Percentiles rank a stretch among this genome's conserved stretches.
Evolutionary conservation across 1,140 invertebrate genomes (phyloP).

Genomic region (roundworm (Caenorhabditis elegans)): DNA sequence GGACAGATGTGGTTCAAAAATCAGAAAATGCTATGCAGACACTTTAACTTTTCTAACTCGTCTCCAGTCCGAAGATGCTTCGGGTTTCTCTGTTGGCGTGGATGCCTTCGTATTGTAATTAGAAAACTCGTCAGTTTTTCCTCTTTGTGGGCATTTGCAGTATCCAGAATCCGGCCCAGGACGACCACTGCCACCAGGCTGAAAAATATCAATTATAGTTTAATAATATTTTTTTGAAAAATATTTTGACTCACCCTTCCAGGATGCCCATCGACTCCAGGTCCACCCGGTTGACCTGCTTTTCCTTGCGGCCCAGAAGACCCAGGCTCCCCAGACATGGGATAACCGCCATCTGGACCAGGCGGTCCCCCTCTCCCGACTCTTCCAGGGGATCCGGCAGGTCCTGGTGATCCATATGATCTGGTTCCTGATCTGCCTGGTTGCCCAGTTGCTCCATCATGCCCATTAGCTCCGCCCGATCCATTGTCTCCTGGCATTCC

Average conservation of each 20-base stretch:
- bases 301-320: constrained; percentile 11
- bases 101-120: background rate
- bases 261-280: background rate
- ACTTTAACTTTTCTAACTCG: background rate
- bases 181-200: constrained; percentile 2
- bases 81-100: too few relatives aligned
- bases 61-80: background rate
- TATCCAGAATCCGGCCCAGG: constrained; percentile 20
- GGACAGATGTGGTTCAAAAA: background rate
- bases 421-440: background rate
- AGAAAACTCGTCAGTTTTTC: background rate
- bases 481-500: constrained; percentile 12
- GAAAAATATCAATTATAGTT: background rate
- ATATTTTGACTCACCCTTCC: background rate
- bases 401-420: background rate
- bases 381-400: background rate
- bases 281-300: background rate
- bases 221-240: too few relatives aligned
- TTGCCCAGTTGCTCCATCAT: background rate
- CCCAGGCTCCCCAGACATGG: background rate
- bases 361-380: background rate
- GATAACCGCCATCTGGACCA: background rate
- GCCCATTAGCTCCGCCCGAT: background rate
- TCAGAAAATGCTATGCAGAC: background rate
- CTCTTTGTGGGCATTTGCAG: constrained; percentile 25